Base-by-base conservation (phyloP, 2,797 vertebrate genomes). In the Capromys pilorides region DNA sequence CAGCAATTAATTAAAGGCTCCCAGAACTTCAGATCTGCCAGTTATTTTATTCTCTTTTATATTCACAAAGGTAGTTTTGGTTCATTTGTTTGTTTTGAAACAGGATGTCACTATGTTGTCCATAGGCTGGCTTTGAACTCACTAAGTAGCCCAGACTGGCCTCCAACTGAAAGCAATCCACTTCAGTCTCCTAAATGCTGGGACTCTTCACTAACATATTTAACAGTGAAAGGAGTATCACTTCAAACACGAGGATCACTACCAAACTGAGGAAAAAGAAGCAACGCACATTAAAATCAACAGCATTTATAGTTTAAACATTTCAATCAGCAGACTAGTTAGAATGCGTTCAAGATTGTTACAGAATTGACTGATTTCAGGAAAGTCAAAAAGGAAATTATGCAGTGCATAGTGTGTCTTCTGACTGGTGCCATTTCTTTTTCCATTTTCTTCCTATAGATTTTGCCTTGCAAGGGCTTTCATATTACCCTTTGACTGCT, bases 331-430 rank as follows among this genome's bases (percentile, higher is more conserved):
- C 1, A 39, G 36, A 57, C 5, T 49, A 0, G 49, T 33, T 19
- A 54, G 61, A 88, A 79, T 85, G n/a, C 14, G 49, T 93, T 90
- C 39, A 93, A 75, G 36, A 64, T 87, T 78, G 31, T 13, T 33
- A 21, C 12, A 36, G 31, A 51, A 28, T 31, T 62, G 64, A 16
- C 75, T 36, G 87, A 41, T 75, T 84, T 69, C 24, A n/a, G 54
- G 59, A 39, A 79, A 41, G 10, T 39, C 86, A 28, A 45, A 88
- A 90, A 62, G 13, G 33, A 87, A n/a, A 3, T 78, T 62, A 13
- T 78, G 31, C 5, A 59, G 5, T 75, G 83, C 31, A 22, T 0
- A 28, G 8, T 4, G 57, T 75, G 3, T 84, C 66, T 90, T 57
- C 57, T 51, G 3, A 13, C 11, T 59, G 9, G 31, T 92, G 28